A percentile compares a stretch with the other conserved stretches of the same genome.
Conservation (phyloP, 2,113 vertebrate species). For the Aspidoscelis tigris region DNA sequence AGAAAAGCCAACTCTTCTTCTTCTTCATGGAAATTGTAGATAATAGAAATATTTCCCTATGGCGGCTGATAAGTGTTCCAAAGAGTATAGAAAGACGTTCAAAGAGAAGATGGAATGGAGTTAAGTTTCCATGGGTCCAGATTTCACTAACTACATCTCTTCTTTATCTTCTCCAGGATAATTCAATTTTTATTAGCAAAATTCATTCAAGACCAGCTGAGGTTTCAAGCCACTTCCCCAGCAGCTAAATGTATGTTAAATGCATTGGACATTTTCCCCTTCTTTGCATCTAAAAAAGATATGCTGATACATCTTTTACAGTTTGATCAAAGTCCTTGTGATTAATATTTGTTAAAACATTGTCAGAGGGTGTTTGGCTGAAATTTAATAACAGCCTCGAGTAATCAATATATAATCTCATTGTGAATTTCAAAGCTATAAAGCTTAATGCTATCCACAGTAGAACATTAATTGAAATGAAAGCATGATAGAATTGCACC, state of each 20-base stretch:
- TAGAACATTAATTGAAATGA: slow-evolving; percentile 59
- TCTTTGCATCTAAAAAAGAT: slow-evolving; percentile 45
- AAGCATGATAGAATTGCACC: not conserved
- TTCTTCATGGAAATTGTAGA: not conserved
- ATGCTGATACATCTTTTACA: slow-evolving; percentile 51
- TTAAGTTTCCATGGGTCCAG: not conserved
- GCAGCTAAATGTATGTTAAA: slow-evolving; percentile 42
- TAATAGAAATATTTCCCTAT: not conserved
- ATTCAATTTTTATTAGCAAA: slow-evolving; percentile 30
- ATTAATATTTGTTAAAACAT: slow-evolving; percentile 60
- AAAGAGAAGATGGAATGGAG: not conserved
- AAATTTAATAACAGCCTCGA: slow-evolving; percentile 62
- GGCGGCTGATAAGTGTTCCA: not conserved
- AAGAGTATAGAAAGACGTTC: not conserved
- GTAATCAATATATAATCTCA: slow-evolving; percentile 73
- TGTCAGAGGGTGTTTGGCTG: slow-evolving; percentile 44
- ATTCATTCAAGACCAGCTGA: slow-evolving; percentile 39
- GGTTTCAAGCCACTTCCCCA: slow-evolving; percentile 44
- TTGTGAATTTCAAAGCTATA: slow-evolving; percentile 55
- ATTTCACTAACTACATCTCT: not conserved
- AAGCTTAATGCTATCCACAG: slow-evolving; percentile 43
- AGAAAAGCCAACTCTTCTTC: not conserved
- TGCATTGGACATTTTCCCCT: slow-evolving; percentile 48
- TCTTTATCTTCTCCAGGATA: not conserved
- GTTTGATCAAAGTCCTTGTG: slow-evolving; percentile 52